Percentiles rank a stretch among this genome's conserved stretches.
phyloP scores from a whole-genome alignment of 2,797 vertebrate genomes.

The Sciaenops ocellatus region DNA sequence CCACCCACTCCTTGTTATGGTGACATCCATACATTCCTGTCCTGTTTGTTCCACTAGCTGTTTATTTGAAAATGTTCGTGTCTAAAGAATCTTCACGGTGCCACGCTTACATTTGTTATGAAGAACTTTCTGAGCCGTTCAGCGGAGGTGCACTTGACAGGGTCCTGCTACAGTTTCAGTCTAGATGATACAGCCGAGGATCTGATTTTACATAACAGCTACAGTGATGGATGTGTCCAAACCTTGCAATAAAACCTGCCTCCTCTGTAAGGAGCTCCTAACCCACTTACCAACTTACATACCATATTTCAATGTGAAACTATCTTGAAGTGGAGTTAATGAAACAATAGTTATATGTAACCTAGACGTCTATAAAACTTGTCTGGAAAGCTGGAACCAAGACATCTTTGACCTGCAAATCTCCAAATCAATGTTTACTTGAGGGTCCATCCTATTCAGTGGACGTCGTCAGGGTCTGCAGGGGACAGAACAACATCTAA shows the following conservation, averaged over 20 bases:
- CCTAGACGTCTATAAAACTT: background rate
- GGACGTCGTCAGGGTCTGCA: background rate
- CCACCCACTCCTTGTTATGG: conserved; percentile 51
- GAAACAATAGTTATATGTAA: background rate
- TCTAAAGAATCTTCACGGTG: conserved; percentile 38
- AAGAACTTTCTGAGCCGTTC: conserved; percentile 40
- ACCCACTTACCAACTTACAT: conserved; percentile 14
- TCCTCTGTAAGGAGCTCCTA: conserved; percentile 24
- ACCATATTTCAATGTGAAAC: background rate
- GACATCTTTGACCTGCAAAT: background rate
- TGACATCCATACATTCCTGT: conserved; percentile 46
- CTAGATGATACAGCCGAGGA: conserved; percentile 29
- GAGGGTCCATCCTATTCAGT: background rate
- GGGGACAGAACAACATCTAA: background rate
- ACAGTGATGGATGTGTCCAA: conserved; percentile 44
- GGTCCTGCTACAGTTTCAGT: conserved; percentile 45
- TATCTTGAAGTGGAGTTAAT: background rate
- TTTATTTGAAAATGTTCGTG: conserved; percentile 69
- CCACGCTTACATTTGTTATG: conserved; percentile 46
- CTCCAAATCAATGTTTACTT: conserved; percentile 1
- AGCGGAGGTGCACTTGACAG: conserved; percentile 37
- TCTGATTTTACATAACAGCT: conserved; percentile 47
- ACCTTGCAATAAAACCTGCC: conserved; percentile 49
- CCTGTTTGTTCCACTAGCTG: conserved; percentile 54
- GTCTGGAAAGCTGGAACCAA: background rate